Base-by-base conservation (phyloP, 37 sponge, comb jelly and placozoan species). In the Oscarella lobularis region DNA sequence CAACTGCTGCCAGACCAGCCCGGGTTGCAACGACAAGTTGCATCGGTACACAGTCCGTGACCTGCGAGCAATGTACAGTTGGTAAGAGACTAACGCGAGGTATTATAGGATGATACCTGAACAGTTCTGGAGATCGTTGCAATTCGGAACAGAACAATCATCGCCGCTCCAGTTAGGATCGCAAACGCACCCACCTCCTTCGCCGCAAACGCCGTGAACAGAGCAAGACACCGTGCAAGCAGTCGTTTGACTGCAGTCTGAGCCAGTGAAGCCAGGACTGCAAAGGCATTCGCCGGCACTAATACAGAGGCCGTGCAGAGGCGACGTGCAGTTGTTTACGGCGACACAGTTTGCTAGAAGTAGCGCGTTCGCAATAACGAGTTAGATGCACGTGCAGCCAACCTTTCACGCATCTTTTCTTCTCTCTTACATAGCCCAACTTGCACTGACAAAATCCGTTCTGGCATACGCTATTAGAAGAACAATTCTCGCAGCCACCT, bases 271-370 rank as follows among this genome's bases (percentile, higher is more conserved):
- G 9, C 60, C 60, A 9, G 60, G 60, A 48, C 20, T 48, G 20
- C 60, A 48, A 9, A 48, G 20, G 60, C 60, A 48, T 9, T 48
- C 20, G 20, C 20, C 60, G 14, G 60, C 14, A 20, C 60, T 20
- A 27, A 9, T 48, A 20, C 71, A 68, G 4, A 5, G 71, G 33
- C 71, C 71, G 33, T 68, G 71, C 5, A 4, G 33, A 5, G 71
- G 71, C 31, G 31, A 5, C 29, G 71, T 68, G 31, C 71, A 68
- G 33, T 68, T 68, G 60, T 48, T 48, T 20, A 48, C 60, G 60
- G n/a, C n/a, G n/a, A n/a, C n/a, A n/a, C n/a, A n/a, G n/a, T n/a
- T n/a, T n/a, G n/a, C n/a, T n/a, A n/a, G n/a, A n/a, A n/a, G n/a
- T n/a, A n/a, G n/a, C n/a, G n/a, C n/a, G n/a, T n/a, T n/a, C n/a